These are phyloP conservation scores for Epizoanthus illoricatus DNA, from an alignment of 92 coral and sea anemone species.

Conservation along the genomic window DNA sequence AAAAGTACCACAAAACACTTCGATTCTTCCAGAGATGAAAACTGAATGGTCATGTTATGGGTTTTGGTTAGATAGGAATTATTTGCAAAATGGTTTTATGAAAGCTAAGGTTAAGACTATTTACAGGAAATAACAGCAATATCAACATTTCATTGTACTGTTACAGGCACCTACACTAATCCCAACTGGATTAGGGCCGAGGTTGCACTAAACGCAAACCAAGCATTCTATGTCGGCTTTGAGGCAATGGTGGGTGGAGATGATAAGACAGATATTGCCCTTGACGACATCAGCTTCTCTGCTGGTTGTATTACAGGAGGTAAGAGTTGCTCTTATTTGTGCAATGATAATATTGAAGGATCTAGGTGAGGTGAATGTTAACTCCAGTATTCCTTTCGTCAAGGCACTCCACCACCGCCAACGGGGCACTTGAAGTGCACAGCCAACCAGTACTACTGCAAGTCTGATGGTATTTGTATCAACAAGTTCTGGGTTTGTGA, in stretches of 20 bases:
- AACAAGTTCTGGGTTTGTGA: slow-evolving; percentile 84
- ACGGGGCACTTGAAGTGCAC: slow-evolving; percentile 66
- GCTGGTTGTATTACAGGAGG: slow-evolving; percentile 76
- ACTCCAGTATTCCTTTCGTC: background rate
- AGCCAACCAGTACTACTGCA: slow-evolving; percentile 73
- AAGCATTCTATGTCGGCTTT: slow-evolving; percentile 59
- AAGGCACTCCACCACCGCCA: slow-evolving; percentile 64
- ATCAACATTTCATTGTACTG: background rate
- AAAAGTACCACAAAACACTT: background rate
- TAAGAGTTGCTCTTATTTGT: slow-evolving; percentile 4
- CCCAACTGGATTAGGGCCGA: slow-evolving; percentile 89
- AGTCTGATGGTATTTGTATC: slow-evolving; percentile 86
- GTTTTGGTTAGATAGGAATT: too few relatives aligned
- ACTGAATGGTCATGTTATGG: background rate
- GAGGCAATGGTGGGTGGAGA: slow-evolving; percentile 86
- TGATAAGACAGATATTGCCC: slow-evolving; percentile 90
- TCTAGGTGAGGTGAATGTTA: background rate
- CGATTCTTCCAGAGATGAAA: too few relatives aligned
- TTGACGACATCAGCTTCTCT: slow-evolving; percentile 94
- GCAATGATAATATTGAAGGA: too few relatives aligned
- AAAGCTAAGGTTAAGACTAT: too few relatives aligned
- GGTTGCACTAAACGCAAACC: slow-evolving; percentile 58
- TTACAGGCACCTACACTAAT: slow-evolving; percentile 77
- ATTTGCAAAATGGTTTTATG: too few relatives aligned
- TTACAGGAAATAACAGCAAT: too few relatives aligned